Base-by-base conservation (phyloP, 2,888 invertebrate genomes). In the Limnephilus rhombicus region DNA sequence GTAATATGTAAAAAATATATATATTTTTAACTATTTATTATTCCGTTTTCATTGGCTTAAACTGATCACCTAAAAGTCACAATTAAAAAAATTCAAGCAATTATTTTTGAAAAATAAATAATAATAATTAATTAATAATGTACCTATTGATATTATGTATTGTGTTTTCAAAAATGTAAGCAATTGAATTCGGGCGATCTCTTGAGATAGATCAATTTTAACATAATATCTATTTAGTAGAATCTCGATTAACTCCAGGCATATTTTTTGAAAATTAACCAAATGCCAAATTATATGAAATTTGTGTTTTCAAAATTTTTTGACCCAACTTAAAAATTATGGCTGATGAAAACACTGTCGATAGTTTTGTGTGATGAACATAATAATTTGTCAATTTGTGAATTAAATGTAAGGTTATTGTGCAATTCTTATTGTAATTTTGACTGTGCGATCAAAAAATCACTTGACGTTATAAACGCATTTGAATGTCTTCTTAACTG, bases 11-110 rank as follows among this genome's bases (percentile, higher is more conserved):
- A 24, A 11, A 53, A 53, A 53, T 85, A 12, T 41, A 85, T 41
- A 85, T 45, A 24, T 86, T 45, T 37, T 86, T 86, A 45, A 29
- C 15, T 45, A n/a, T 15, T 86, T 86, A n/a, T 86, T 29, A n/a
- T 15, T 4, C n/a, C 0, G 24, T 86, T n/a, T 37, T 83, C 83
- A 68, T n/a, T 68, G 68, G 68, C 68, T 24, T 68, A 68, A 24
- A 68, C 68, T 68, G 68, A 83, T 34, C 83, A 37, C 83, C 11
- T 37, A 83, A 41, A 18, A 83, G 34, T 18, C 82, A 34, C 82
- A 34, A 82, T 82, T 18, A 29, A 31, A 29, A 82, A 82, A 29
- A 31, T 31, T 31, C n/a, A 12, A 81, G n/a, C 18, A 34, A 34
- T 82, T 82, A 34, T 34, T 82, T 82, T 82, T 82, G 18, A 82